Evolutionary conservation across 2,888 invertebrate species (phyloP).

Genomic region (Onchidella celtica): DNA sequence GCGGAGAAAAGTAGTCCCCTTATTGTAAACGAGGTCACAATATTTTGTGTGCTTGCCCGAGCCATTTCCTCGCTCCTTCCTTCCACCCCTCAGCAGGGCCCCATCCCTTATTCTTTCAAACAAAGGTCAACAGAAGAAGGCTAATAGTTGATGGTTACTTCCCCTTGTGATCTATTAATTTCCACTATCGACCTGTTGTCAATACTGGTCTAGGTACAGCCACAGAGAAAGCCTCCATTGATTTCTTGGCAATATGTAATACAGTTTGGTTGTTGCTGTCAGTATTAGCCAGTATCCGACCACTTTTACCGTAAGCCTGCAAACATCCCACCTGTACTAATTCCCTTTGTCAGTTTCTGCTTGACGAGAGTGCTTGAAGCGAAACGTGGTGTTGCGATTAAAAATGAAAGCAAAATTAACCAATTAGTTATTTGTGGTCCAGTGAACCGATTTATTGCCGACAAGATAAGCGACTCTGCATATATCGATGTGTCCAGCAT

Average conservation of each 20-base stretch:
- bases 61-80: slow-evolving; percentile 44
- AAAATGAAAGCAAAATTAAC: background rate
- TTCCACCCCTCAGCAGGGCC: slow-evolving; percentile 40
- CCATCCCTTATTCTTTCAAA: slow-evolving; percentile 37
- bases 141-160: slow-evolving; percentile 44
- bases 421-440: background rate
- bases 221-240: slow-evolving; percentile 23
- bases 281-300: slow-evolving; percentile 12
- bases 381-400: slow-evolving; percentile 9
- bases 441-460: no score
- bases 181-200: slow-evolving; percentile 39
- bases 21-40: slow-evolving; percentile 45
- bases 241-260: slow-evolving; percentile 32
- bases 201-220: slow-evolving; percentile 33
- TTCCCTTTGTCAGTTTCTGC: background rate
- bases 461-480: no score
- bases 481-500: no score
- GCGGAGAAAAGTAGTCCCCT: slow-evolving; percentile 45
- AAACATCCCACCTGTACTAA: slow-evolving; percentile 13
- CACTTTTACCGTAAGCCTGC: slow-evolving; percentile 31
- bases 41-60: slow-evolving; percentile 40
- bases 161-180: slow-evolving; percentile 47
- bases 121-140: slow-evolving; percentile 40
- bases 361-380: slow-evolving; percentile 4
- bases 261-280: slow-evolving; percentile 33